phyloP scores from a whole-genome alignment of 2,888 invertebrate genomes.

The Tanaodytes sp. region DNA sequence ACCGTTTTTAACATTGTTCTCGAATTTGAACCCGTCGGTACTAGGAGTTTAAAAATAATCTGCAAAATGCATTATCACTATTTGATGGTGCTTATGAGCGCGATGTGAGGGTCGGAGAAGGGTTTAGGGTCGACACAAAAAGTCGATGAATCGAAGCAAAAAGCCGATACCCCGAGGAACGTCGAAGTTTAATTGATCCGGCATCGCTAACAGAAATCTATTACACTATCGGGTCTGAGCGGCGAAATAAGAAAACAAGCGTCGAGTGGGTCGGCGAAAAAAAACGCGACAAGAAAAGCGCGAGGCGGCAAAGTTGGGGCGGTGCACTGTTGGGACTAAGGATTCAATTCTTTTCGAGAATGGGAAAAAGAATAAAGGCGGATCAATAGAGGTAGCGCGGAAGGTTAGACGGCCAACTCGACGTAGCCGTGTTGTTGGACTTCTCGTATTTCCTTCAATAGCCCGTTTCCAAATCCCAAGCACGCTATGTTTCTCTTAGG shows the following conservation, averaged over 20 bases:
- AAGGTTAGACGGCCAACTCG: constrained; percentile 57
- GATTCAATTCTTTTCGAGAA: constrained; percentile 68
- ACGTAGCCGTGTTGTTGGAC: too few species aligned
- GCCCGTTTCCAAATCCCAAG: constrained; percentile 66
- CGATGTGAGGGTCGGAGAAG: too few species aligned
- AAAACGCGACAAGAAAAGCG: neutral
- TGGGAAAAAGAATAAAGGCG: constrained; percentile 57
- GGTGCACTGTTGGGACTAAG: constrained; percentile 61
- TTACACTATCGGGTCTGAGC: constrained; percentile 21
- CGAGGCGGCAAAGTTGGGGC: constrained; percentile 57
- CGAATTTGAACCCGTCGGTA: too few species aligned
- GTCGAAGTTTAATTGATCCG: too few species aligned
- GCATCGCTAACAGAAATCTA: constrained; percentile 39
- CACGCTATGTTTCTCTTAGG: constrained; percentile 46
- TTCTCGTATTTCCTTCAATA: constrained; percentile 68
- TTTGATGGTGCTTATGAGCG: too few species aligned
- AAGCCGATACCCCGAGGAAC: constrained; percentile 6
- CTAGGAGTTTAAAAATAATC: too few species aligned
- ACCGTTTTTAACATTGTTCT: too few species aligned
- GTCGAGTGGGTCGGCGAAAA: too few species aligned
- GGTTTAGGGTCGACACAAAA: too few species aligned
- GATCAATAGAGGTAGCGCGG: constrained; percentile 65
- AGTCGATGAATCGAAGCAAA: constrained; percentile 3
- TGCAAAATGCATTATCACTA: too few species aligned
- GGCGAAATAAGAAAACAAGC: constrained; percentile 32